Evolutionary conservation across 2,888 invertebrate genomes (phyloP).

Genomic region (Mellilla xanthometata): DNA sequence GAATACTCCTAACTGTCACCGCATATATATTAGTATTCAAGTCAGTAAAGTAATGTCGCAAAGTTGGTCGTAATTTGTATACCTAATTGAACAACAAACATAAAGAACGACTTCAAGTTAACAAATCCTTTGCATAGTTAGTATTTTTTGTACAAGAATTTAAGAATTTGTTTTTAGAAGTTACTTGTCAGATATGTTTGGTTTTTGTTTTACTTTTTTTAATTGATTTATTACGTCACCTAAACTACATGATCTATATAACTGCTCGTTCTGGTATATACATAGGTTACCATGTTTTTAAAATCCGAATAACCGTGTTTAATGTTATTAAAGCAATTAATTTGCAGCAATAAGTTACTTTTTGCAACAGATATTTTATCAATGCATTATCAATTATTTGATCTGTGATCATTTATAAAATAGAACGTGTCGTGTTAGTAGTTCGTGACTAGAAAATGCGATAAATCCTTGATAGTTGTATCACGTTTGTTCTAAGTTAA

Average conservation of each 20-base stretch:
- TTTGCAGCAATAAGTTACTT: no score
- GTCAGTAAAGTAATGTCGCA: constrained; percentile 16
- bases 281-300: no score
- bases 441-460: constrained; percentile 59
- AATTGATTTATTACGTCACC: no score
- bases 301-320: no score
- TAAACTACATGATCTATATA: no score
- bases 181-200: no score
- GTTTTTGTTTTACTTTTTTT: no score
- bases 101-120: constrained; percentile 29
- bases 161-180: no score
- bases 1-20: background rate
- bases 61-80: constrained; percentile 28
- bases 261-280: no score
- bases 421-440: constrained; percentile 50
- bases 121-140: constrained; percentile 20
- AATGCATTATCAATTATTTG: constrained; percentile 12
- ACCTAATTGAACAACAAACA: constrained; percentile 33
- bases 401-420: constrained; percentile 36
- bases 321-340: no score
- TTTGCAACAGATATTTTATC: constrained; percentile 4
- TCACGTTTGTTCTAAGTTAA: constrained; percentile 51
- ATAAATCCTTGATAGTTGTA: constrained; percentile 50
- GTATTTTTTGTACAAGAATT: constrained; percentile 11
- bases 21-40: constrained; percentile 27